Base-by-base conservation (phyloP, 2,888 invertebrate genomes). In the Microplitis deprimator region DNA sequence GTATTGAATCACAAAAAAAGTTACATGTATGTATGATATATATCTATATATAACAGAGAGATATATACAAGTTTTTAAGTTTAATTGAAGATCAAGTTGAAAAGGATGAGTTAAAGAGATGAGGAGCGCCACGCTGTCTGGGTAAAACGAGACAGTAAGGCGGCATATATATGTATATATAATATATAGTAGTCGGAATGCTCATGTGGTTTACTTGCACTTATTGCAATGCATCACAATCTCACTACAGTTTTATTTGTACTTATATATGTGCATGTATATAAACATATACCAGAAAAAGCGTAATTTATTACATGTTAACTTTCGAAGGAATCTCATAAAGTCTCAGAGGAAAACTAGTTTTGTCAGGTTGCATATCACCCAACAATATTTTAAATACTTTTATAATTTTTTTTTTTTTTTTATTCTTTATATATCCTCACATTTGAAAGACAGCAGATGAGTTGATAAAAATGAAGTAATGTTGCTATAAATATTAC, bases 111-210 rank as follows among this genome's bases (percentile, higher is more conserved):
- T 62, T 62, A 61, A 40, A 72, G 40, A 61, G 17, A 60, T 70
- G 13, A 17, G 40, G 61, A 84, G 85, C 87, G 88, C 88, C 89
- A 85, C 82, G 87, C 87, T 83, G 89, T 89, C 89, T 89, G 87
- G 29, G 84, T 72, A 79, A 84, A 85, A 83, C 87, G 87, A 88
- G 88, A 87, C 88, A 85, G 87, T 85, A 80, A 85, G 87, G 87
- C 88, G 84, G 82, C 84, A 50, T 50, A 50, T 50, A 50, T 29
- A 29, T 29, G 29, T 29, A 29, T 29, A 4, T 29, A 29, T 29
- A 29, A 29, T 29, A 29, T 50, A 50, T 50, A 50, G 50, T 5
- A 50, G 50, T 50, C 13, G 50, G 50, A 50, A 50, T 50, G 50
- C 50, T 50, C 50, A 50, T 50, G 50, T 72, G 29, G 41, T 68